Conservation (phyloP, 2,888 invertebrate species). For the Pachliopta kotzebuea region DNA sequence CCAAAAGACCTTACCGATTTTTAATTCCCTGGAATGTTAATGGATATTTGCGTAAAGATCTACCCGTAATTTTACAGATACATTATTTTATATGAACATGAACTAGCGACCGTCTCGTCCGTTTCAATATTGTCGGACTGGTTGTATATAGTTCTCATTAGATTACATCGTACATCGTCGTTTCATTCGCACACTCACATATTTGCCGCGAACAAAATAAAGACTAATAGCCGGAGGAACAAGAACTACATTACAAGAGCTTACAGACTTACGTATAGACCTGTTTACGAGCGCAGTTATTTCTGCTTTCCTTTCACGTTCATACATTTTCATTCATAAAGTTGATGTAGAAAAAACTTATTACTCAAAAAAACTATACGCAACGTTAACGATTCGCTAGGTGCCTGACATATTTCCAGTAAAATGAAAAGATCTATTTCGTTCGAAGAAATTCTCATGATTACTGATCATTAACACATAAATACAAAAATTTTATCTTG, state of each 20-base stretch:
- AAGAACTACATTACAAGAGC: conserved; percentile 58
- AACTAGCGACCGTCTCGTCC: conserved; percentile 30
- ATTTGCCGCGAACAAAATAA: conserved; percentile 56
- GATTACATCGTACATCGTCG: conserved; percentile 65
- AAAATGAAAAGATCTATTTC: too few relatives aligned
- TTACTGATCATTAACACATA: too few relatives aligned
- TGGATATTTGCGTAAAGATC: neutral
- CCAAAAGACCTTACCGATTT: too few relatives aligned
- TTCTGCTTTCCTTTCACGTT: conserved; percentile 8
- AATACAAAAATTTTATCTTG: neutral
- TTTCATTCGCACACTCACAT: conserved; percentile 52
- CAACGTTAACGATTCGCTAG: neutral
- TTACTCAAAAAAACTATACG: neutral
- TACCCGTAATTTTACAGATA: neutral
- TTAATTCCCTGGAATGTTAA: neutral
- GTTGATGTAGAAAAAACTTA: conserved; percentile 1
- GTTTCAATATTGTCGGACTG: conserved; percentile 41
- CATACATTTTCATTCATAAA: conserved; percentile 17
- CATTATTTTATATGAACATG: conserved; percentile 16
- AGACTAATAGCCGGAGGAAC: conserved; percentile 56
- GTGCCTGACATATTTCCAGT: too few relatives aligned
- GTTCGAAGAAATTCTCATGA: too few relatives aligned
- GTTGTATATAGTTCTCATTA: conserved; percentile 59
- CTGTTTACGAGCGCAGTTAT: conserved; percentile 53
- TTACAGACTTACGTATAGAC: conserved; percentile 49